Percentiles rank a stretch among this genome's conserved stretches.
Conservation (phyloP, 2,888 invertebrate species). For the Cantharis rufa region DNA sequence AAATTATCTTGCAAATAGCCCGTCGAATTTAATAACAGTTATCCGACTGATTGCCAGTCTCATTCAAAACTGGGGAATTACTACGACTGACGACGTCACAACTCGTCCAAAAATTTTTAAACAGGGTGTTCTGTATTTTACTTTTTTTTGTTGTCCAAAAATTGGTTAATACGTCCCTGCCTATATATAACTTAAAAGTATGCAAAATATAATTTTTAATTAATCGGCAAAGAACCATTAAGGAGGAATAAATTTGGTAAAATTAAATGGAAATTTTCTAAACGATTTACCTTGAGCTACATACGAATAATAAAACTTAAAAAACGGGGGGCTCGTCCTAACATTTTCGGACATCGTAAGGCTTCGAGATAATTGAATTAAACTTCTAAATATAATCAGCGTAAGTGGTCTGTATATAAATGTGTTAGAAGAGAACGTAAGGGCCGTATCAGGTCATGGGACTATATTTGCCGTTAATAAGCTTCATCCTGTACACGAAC, state of each 20-base stretch:
- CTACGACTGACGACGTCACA: too few species aligned
- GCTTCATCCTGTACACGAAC: conserved; percentile 36
- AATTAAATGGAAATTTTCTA: background rate
- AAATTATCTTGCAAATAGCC: background rate
- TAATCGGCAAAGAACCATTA: background rate
- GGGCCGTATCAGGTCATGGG: conserved; percentile 35
- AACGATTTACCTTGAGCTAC: background rate
- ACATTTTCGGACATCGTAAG: background rate
- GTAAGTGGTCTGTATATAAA: conserved; percentile 30
- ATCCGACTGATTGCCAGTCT: too few species aligned
- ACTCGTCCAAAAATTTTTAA: too few species aligned
- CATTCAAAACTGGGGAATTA: too few species aligned
- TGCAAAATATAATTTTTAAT: background rate
- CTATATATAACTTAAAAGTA: background rate
- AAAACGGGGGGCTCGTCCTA: background rate
- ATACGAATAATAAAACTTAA: background rate
- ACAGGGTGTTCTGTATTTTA: too few species aligned
- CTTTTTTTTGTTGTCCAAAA: too few species aligned
- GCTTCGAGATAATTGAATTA: conserved; percentile 24
- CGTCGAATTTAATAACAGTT: background rate
- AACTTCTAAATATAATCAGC: conserved; percentile 28
- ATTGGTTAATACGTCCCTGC: too few species aligned
- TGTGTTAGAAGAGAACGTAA: conserved; percentile 29
- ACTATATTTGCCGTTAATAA: conserved; percentile 34
- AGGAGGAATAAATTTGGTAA: background rate